A percentile compares a stretch with the other conserved stretches of the same genome.
Evolutionary conservation across 2,797 vertebrate species (phyloP).

Genomic region (Oreonectes daqikongensis): DNA sequence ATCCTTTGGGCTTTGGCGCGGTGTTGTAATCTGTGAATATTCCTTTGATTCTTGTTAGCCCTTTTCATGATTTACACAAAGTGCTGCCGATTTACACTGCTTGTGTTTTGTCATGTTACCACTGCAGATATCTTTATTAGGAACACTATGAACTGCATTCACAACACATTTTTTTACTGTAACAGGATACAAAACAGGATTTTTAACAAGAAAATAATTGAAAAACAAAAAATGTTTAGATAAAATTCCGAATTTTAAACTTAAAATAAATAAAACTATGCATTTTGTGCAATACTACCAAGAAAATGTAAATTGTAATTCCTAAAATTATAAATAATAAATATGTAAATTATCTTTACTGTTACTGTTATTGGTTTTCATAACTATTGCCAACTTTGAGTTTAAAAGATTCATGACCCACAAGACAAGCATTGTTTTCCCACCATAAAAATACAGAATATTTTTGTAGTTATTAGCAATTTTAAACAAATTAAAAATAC

Average conservation of each 20-base stretch:
- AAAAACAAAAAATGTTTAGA: too few relatives aligned
- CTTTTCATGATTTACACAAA: not conserved
- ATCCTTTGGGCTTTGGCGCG: not conserved
- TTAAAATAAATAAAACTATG: too few relatives aligned
- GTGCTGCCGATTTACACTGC: not conserved
- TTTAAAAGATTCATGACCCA: not conserved
- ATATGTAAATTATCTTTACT: too few relatives aligned
- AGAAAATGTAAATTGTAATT: too few relatives aligned
- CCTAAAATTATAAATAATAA: too few relatives aligned
- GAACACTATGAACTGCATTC: not conserved
- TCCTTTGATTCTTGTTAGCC: not conserved
- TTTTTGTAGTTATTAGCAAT: not conserved
- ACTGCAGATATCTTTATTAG: not conserved
- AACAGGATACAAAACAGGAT: not conserved
- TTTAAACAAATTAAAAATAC: not conserved
- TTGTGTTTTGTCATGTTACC: too few relatives aligned
- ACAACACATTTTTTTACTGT: not conserved
- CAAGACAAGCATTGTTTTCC: not conserved
- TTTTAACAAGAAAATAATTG: too few relatives aligned
- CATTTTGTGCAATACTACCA: too few relatives aligned
- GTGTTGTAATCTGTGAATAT: not conserved
- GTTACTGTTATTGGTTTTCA: not conserved
- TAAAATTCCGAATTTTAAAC: too few relatives aligned
- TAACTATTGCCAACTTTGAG: not conserved
- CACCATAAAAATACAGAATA: constrained; percentile 5